These are phyloP conservation scores for Otis tarda DNA, from an alignment of 2,113 vertebrate species.

Conservation along the genomic window DNA sequence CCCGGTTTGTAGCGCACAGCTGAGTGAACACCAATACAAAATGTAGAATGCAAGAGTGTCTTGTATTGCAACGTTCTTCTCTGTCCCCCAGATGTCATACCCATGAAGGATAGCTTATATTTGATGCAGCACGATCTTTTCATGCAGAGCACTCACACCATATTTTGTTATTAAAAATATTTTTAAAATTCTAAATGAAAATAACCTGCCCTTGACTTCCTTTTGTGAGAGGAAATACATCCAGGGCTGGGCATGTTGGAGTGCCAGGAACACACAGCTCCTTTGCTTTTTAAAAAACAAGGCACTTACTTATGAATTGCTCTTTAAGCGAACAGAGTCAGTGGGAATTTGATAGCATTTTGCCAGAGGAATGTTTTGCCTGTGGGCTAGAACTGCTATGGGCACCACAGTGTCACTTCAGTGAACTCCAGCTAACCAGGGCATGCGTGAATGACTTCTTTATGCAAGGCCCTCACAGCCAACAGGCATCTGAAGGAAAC, in stretches of 20 bases:
- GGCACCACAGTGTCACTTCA: constrained; percentile 55
- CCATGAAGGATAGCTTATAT: background rate
- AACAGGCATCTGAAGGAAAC: background rate
- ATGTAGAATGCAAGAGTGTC: rapidly evolving
- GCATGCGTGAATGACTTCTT: constrained; percentile 61
- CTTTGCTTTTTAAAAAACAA: background rate
- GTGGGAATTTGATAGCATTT: constrained; percentile 33
- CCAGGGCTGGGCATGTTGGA: background rate
- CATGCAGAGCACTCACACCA: background rate
- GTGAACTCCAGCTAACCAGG: constrained; percentile 36
- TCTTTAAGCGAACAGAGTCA: constrained; percentile 21
- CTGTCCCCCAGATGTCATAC: background rate
- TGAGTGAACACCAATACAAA: background rate
- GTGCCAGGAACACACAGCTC: background rate
- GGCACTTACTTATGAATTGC: constrained; percentile 10
- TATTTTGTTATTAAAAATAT: background rate
- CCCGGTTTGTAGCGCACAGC: background rate
- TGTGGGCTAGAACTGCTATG: constrained; percentile 2
- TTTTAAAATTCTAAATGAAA: background rate
- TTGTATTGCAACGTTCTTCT: background rate
- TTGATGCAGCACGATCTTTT: background rate
- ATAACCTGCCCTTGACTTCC: background rate
- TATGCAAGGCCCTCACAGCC: constrained; percentile 30
- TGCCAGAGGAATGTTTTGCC: constrained; percentile 45
- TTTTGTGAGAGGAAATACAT: background rate